phyloP scores from a whole-genome alignment of 2,797 vertebrate genomes.

The Coracias cyanogaster region DNA sequence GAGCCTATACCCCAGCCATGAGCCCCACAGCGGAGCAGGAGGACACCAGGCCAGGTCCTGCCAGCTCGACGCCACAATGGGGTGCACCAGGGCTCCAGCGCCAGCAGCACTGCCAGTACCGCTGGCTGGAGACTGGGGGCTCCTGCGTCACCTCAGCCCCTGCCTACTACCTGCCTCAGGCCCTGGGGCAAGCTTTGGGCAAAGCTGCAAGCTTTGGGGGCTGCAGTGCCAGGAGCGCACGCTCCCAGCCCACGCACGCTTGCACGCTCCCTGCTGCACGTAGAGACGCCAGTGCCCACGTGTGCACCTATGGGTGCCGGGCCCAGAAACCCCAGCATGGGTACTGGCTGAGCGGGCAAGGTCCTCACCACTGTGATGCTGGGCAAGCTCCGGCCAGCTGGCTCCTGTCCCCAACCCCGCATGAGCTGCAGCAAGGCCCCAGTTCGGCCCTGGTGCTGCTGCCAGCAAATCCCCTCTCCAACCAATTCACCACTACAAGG shows the following conservation, averaged over 20 bases:
- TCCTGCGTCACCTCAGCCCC: neutral
- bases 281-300: neutral
- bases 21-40: accelerated
- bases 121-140: neutral
- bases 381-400: accelerated
- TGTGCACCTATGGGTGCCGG: accelerated
- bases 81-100: accelerated
- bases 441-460: accelerated
- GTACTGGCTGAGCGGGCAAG: accelerated
- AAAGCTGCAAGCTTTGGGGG: too few species aligned
- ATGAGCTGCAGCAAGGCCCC: accelerated
- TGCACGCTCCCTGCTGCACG: accelerated
- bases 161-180: neutral
- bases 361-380: neutral
- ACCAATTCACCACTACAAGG: neutral
- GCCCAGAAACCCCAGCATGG: neutral
- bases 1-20: neutral
- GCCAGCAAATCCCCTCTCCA: neutral
- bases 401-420: neutral
- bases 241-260: accelerated
- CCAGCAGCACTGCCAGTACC: neutral
- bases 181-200: too few species aligned
- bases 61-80: accelerated
- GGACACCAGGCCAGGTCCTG: neutral
- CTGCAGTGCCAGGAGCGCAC: accelerated